phyloP scores from a whole-genome alignment of 2,797 vertebrate species.

The Scyliorhinus canicula region DNA sequence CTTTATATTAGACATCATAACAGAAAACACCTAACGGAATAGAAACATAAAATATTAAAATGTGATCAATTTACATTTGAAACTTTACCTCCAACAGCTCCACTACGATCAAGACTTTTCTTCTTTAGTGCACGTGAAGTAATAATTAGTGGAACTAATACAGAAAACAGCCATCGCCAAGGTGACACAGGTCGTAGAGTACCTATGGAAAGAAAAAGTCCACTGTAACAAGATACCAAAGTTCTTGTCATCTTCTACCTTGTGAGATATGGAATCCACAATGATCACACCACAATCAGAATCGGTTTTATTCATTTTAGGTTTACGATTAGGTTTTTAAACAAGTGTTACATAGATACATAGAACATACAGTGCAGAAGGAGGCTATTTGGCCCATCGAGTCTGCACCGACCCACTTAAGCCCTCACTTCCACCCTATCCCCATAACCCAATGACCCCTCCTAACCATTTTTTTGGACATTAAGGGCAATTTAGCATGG shows the following conservation, averaged over 20 bases:
- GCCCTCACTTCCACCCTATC: no score
- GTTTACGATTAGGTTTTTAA: no score
- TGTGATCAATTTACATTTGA: neutral
- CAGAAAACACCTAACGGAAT: neutral
- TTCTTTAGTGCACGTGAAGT: conserved; percentile 68
- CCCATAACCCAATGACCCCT: no score
- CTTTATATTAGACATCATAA: no score
- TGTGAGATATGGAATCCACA: neutral
- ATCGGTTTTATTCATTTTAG: neutral
- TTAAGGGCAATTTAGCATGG: no score
- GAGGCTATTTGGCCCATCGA: no score
- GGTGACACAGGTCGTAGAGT: conserved; percentile 80
- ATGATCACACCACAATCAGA: neutral
- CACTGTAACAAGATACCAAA: neutral
- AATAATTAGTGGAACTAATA: conserved; percentile 73
- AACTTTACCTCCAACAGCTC: conserved; percentile 76
- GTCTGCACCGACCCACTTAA: no score
- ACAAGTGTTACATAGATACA: no score
- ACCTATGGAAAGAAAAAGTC: conserved; percentile 56
- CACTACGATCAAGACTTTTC: conserved; percentile 75
- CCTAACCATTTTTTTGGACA: no score
- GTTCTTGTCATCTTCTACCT: neutral
- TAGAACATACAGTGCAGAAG: no score
- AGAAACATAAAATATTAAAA: neutral
- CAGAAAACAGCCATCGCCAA: conserved; percentile 89